Percentiles rank a stretch among this genome's conserved stretches.
These are phyloP conservation scores for Triplophysa tibetana DNA, from an alignment of 2,113 vertebrate species.

Conservation along the genomic window DNA sequence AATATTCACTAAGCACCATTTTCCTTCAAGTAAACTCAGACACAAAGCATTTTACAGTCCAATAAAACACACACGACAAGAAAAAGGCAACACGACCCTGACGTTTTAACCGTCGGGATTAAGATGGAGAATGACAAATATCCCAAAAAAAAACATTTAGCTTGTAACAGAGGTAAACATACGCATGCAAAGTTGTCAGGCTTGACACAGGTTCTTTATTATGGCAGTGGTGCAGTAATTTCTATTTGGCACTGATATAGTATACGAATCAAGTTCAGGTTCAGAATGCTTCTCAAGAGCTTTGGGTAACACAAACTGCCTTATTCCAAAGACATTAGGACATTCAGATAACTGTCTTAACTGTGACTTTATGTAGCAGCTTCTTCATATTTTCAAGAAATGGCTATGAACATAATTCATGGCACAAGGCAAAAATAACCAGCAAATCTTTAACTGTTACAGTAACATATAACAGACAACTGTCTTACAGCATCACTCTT, in stretches of 20 bases:
- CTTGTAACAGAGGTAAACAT: slow-evolving; percentile 1
- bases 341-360: slow-evolving; percentile 31
- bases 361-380: slow-evolving; percentile 71
- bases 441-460: slow-evolving; percentile 65
- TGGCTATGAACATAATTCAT: slow-evolving; percentile 60
- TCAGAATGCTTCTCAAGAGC: neutral
- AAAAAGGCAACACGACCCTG: slow-evolving; percentile 48
- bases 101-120: neutral
- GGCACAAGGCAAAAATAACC: slow-evolving; percentile 29
- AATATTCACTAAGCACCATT: slow-evolving; percentile 63
- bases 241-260: slow-evolving; percentile 48
- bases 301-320: slow-evolving; percentile 14
- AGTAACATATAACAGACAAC: slow-evolving; percentile 61
- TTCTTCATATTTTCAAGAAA: slow-evolving; percentile 59
- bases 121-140: neutral
- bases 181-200: slow-evolving; percentile 40
- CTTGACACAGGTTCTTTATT: slow-evolving; percentile 19
- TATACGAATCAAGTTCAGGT: slow-evolving; percentile 26
- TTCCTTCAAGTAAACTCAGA: slow-evolving; percentile 58
- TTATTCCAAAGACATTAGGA: slow-evolving; percentile 35
- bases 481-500: slow-evolving; percentile 41
- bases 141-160: too few relatives aligned
- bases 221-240: slow-evolving; percentile 43
- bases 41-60: slow-evolving; percentile 65
- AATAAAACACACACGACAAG: slow-evolving; percentile 49